phyloP scores from a whole-genome alignment of 2,797 vertebrate genomes.

The Sternotherus odoratus region DNA sequence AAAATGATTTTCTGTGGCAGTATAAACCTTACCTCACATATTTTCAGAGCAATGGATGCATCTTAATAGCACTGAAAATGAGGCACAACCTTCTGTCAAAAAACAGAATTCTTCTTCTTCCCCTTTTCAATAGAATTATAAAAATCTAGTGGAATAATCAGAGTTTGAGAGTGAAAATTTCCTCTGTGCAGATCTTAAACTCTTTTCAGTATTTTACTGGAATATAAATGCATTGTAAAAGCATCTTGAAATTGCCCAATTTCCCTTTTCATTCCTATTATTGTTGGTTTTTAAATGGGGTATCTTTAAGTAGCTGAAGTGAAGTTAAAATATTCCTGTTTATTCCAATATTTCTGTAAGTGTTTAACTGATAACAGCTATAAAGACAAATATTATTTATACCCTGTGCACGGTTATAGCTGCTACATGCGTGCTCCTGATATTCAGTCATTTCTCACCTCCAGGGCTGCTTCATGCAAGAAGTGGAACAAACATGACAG shows the following conservation, averaged over 20 bases:
- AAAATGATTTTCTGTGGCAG: background rate
- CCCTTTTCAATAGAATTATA: fast-evolving
- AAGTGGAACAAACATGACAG: conserved; percentile 66
- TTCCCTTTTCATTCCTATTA: background rate
- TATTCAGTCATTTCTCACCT: conserved; percentile 60
- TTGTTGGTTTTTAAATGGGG: background rate
- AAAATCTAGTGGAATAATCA: background rate
- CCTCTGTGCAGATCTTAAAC: background rate
- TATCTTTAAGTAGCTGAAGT: background rate
- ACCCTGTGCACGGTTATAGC: background rate
- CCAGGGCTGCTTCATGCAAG: conserved; percentile 8
- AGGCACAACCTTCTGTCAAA: background rate
- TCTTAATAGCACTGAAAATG: background rate
- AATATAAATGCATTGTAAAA: background rate
- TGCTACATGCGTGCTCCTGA: background rate
- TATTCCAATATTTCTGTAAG: background rate
- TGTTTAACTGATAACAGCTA: background rate
- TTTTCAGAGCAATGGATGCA: background rate
- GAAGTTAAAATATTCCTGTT: background rate
- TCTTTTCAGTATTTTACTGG: background rate
- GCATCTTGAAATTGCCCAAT: background rate
- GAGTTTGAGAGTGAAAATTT: background rate
- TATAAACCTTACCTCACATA: background rate
- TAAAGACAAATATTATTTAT: conserved; percentile 11
- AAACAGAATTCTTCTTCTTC: background rate